These are phyloP conservation scores for Sinohyriopsis cumingii DNA, from an alignment of 2,888 invertebrate genomes.

Conservation along the genomic window DNA sequence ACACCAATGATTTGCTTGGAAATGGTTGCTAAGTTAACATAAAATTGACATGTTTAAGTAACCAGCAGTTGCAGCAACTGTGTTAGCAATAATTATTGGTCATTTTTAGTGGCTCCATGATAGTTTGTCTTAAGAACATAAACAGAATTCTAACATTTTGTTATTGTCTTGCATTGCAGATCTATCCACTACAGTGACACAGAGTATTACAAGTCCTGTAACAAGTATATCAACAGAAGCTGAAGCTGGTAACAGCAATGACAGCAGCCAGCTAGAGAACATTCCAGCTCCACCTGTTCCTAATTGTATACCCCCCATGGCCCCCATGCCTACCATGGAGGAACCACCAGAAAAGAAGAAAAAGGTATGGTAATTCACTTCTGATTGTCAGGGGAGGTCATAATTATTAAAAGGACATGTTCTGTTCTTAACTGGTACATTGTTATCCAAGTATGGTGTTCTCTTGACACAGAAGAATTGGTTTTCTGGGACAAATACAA, in stretches of 20 bases:
- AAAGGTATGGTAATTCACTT: conserved; percentile 23
- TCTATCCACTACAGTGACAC: conserved; percentile 57
- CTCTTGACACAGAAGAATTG: no score
- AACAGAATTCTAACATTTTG: neutral
- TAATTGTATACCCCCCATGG: conserved; percentile 33
- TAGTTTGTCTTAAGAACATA: no score
- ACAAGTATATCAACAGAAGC: conserved; percentile 55
- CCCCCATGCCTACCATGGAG: conserved; percentile 26
- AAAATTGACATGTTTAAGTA: no score
- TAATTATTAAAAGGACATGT: neutral
- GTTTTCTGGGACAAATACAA: no score
- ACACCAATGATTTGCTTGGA: no score
- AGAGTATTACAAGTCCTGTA: conserved; percentile 63
- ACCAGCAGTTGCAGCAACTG: neutral
- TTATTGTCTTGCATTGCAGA: conserved; percentile 9
- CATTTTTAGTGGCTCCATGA: no score
- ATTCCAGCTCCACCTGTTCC: conserved; percentile 25
- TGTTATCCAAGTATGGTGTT: no score
- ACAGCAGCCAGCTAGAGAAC: conserved; percentile 35
- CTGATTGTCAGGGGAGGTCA: neutral
- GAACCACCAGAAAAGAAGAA: conserved; percentile 58
- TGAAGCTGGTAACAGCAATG: conserved; percentile 45
- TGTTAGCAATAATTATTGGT: neutral
- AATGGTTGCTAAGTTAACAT: no score
- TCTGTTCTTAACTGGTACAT: no score